phyloP scores from a whole-genome alignment of 2,113 vertebrate species.

The Paraplagusia blochii region DNA sequence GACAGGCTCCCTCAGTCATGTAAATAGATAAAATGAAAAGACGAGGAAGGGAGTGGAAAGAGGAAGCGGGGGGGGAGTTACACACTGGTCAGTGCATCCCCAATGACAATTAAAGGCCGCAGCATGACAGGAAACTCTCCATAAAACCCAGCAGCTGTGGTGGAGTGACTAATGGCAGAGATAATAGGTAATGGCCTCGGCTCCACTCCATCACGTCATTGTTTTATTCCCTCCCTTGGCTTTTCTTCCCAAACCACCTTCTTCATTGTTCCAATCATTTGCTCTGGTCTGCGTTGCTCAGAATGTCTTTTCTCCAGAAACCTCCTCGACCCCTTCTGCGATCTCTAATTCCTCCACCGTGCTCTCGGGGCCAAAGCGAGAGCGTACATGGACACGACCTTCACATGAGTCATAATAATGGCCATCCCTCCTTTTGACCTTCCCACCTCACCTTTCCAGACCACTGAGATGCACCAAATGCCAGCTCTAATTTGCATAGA shows the following conservation, averaged over 20 bases:
- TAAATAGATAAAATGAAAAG: slow-evolving; percentile 22
- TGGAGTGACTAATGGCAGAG: slow-evolving; percentile 41
- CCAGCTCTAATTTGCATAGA: slow-evolving; percentile 62
- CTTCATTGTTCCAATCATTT: slow-evolving; percentile 13
- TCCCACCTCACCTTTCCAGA: slow-evolving; percentile 54
- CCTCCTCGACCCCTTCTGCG: slow-evolving; percentile 29
- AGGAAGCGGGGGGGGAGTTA: slow-evolving; percentile 23
- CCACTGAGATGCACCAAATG: slow-evolving; percentile 54
- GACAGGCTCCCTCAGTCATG: slow-evolving; percentile 40
- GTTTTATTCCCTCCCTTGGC: slow-evolving; percentile 6
- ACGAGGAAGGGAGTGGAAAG: slow-evolving; percentile 9
- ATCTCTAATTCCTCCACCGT: slow-evolving; percentile 31
- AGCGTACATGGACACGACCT: slow-evolving; percentile 44
- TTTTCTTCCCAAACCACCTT: slow-evolving; percentile 16
- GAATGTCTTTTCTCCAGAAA: slow-evolving; percentile 7
- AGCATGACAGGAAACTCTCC: slow-evolving; percentile 65
- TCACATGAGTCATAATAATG: slow-evolving; percentile 66
- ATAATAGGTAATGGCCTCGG: slow-evolving; percentile 44
- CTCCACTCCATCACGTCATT: slow-evolving; percentile 23
- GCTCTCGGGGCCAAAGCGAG: slow-evolving; percentile 26
- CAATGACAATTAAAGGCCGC: slow-evolving; percentile 73
- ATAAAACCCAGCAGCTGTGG: slow-evolving; percentile 68
- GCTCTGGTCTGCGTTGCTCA: slow-evolving; percentile 19
- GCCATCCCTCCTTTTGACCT: slow-evolving; percentile 52
- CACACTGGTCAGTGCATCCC: slow-evolving; percentile 62